Evolutionary conservation across 2,113 vertebrate species (phyloP), one percentile per base, ranked within the genome.

Genomic region (Pygoscelis antarcticus): DNA sequence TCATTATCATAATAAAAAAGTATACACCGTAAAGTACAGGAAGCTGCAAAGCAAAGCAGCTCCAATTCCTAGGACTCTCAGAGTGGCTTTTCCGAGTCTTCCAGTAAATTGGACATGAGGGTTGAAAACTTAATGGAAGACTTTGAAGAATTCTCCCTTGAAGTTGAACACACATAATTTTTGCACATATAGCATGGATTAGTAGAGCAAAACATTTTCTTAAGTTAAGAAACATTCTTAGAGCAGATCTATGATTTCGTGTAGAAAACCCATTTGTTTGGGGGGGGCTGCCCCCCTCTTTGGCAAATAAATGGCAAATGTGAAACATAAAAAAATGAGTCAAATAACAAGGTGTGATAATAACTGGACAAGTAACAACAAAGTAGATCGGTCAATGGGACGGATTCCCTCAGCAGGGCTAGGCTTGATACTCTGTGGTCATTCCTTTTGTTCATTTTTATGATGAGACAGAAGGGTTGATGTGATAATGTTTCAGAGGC

Each of bases 221-320:
- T 96, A 94, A 98, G 97, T 98, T 98, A 98, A 97, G 98, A 97
- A 97, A 87, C 84, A 86, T 97, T 96, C 96, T 96, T 95, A 93
- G 68, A 95, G 44, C 54, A 91, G 84, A 95, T 55, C 61, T 96
- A 76, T 85, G 89, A 94, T 93, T 96, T 90, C 0, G 23, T 91
- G 87, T 92, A 97, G 92, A 97, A 97, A 97, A 97, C 93, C 76
- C 92, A 68, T 95, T 96, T 91, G 96, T 93, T 96, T 97, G 93
- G 90, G 47, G 47, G 55, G 55, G 83, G 40, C n/a, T 84, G 6
- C 40, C 75, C 64, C 95, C 87, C 97, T 99, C 99, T 99, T 99
- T 99, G 99, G 99, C 99, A 99, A 99, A 99, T 98, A 98, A 99
- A 98, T 97, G 97, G 91, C 94, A 95, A 97, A 91, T 94, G 91